Evolutionary conservation across 2,113 vertebrate species (phyloP).

Genomic region (Corynorhinus townsendii): DNA sequence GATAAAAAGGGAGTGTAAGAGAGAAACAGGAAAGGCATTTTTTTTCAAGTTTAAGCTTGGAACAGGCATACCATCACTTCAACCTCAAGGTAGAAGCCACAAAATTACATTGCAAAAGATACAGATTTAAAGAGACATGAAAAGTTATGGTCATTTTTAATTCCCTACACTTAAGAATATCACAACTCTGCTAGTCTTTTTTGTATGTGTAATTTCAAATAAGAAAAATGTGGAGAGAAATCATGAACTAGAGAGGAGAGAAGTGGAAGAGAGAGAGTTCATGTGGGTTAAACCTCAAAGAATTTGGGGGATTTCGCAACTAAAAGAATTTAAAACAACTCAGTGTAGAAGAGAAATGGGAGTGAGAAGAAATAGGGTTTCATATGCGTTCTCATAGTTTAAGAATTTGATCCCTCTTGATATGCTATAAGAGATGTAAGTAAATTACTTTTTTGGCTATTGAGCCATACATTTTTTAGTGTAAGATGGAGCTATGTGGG

Average conservation of each 20-base stretch:
- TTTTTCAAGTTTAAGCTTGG: not conserved
- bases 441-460: slow-evolving; percentile 17
- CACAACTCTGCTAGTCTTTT: not conserved
- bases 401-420: slow-evolving; percentile 26
- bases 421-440: not conserved
- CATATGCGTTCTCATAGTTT: not conserved
- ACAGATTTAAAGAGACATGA: not conserved
- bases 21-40: not conserved
- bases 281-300: not conserved
- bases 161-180: not conserved
- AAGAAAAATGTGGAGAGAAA: not conserved
- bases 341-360: not conserved
- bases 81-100: not conserved
- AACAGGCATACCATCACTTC: not conserved
- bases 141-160: not conserved
- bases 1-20: not conserved
- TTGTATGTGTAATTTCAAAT: not conserved
- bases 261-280: not conserved
- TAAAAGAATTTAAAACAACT: not conserved
- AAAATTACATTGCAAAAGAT: not conserved
- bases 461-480: slow-evolving; percentile 18
- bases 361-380: not conserved
- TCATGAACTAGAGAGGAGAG: not conserved
- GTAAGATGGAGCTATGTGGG: not conserved
- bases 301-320: not conserved